A percentile compares a stretch with the other conserved stretches of the same genome.
These are phyloP conservation scores for Pachyrhynchus sulphureomaculatus DNA, from an alignment of 1,140 invertebrate species.

Conservation along the genomic window DNA sequence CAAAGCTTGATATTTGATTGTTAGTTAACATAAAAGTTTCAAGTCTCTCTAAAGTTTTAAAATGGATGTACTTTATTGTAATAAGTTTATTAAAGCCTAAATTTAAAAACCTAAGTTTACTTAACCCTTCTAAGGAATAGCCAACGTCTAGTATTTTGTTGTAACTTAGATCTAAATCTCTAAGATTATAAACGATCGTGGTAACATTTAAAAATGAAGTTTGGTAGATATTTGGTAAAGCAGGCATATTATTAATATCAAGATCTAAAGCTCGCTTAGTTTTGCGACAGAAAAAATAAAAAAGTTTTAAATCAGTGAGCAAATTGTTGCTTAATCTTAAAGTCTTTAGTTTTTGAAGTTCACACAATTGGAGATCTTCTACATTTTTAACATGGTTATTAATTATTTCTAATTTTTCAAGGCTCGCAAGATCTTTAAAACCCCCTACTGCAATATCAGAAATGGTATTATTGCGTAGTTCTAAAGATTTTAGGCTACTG, in stretches of 20 bases:
- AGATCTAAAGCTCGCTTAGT: conserved; percentile 3
- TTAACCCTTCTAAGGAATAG: conserved; percentile 28
- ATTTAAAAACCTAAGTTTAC: conserved; percentile 28
- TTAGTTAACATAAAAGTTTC: conserved; percentile 20
- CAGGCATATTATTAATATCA: conserved; percentile 1
- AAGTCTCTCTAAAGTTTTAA: conserved; percentile 17
- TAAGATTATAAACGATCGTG: conserved; percentile 12
- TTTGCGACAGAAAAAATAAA: conserved; percentile 12
- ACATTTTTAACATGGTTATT: conserved; percentile 38
- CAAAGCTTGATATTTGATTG: conserved; percentile 21
- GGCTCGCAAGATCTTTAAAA: conserved; percentile 29
- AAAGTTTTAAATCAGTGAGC: conserved; percentile 15
- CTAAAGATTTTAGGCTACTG: conserved; percentile 32
- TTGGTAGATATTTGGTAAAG: neutral
- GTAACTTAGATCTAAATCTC: conserved; percentile 36
- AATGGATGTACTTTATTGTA: conserved; percentile 13
- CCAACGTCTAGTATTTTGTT: conserved; percentile 37
- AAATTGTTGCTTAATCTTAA: conserved; percentile 33
- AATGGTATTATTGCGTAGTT: conserved; percentile 36
- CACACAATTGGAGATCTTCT: conserved; percentile 35
- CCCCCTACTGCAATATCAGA: conserved; percentile 14
- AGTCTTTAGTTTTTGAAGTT: conserved; percentile 28
- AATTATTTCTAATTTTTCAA: conserved; percentile 39
- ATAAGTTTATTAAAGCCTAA: conserved; percentile 32
- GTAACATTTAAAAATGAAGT: conserved; percentile 7